Evolutionary conservation across 2,113 vertebrate species (phyloP).

Genomic region (Apaloderma vittatum): DNA sequence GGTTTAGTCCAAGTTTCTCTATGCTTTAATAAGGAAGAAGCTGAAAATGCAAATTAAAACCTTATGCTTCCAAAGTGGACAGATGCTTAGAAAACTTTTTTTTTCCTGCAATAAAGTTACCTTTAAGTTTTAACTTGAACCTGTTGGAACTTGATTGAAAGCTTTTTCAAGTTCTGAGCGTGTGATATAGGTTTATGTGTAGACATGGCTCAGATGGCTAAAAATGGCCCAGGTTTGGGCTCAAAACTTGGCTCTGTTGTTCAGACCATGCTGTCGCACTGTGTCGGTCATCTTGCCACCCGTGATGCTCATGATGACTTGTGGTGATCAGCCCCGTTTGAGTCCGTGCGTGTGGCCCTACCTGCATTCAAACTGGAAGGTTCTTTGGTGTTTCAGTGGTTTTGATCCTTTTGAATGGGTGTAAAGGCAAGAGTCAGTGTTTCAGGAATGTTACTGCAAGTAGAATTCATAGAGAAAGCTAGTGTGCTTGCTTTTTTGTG

Average conservation of each 20-base stretch:
- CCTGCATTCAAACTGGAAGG: not conserved
- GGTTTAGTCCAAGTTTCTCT: not conserved
- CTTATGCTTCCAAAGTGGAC: not conserved
- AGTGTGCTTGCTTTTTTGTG: not conserved
- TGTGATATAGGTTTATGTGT: not conserved
- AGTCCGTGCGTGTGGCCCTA: not conserved
- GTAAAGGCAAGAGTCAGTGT: not conserved
- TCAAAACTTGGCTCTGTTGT: not conserved
- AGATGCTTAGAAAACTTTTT: not conserved
- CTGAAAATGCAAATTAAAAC: not conserved
- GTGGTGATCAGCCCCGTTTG: not conserved
- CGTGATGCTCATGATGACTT: not conserved
- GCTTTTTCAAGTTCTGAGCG: not conserved
- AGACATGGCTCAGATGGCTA: not conserved
- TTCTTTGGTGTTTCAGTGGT: not conserved
- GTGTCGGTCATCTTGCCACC: not conserved
- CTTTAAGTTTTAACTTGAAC: not conserved
- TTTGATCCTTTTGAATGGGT: not conserved
- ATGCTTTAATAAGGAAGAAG: not conserved
- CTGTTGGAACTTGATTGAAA: not conserved
- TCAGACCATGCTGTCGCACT: not conserved
- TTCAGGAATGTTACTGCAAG: not conserved
- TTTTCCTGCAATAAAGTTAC: not conserved
- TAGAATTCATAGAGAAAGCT: not conserved
- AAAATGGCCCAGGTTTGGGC: not conserved